Evolutionary conservation across 2,888 invertebrate species (phyloP).

Genomic region (Scaptomyza polygonia): DNA sequence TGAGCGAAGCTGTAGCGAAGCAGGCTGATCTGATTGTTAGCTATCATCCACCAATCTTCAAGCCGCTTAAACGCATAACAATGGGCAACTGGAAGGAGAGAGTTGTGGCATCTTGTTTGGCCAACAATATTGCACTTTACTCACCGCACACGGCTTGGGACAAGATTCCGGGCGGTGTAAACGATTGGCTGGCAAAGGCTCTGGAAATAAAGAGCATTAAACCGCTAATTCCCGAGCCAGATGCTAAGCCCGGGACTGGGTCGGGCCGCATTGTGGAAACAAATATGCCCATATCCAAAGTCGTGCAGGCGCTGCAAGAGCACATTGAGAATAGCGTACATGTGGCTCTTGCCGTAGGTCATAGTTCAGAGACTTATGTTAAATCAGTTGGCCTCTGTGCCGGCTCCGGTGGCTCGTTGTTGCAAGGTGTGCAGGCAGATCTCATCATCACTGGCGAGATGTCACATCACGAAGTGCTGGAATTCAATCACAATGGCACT

Average conservation of each 20-base stretch:
- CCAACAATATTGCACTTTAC: conserved; percentile 93
- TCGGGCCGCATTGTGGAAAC: conserved; percentile 87
- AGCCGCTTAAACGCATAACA: conserved; percentile 91
- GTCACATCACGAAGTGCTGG: conserved; percentile 96
- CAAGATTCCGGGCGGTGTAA: conserved; percentile 92
- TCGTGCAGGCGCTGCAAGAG: conserved; percentile 85
- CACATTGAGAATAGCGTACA: conserved; percentile 89
- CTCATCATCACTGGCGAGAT: conserved; percentile 96
- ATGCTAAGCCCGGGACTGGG: conserved; percentile 82
- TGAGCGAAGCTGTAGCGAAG: conserved; percentile 90
- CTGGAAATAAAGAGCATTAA: conserved; percentile 69
- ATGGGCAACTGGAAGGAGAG: conserved; percentile 94
- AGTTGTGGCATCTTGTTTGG: conserved; percentile 91
- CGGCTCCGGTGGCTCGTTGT: conserved; percentile 93
- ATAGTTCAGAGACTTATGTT: conserved; percentile 85
- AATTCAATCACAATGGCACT: conserved; percentile 91
- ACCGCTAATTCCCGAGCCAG: conserved; percentile 69
- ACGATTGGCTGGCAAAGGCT: conserved; percentile 93
- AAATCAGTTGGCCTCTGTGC: conserved; percentile 92
- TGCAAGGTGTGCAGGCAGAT: conserved; percentile 90
- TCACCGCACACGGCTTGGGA: conserved; percentile 98
- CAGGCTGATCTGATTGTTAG: conserved; percentile 92
- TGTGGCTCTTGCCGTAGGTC: conserved; percentile 87
- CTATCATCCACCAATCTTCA: conserved; percentile 98
- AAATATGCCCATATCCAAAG: conserved; percentile 36